Conservation (phyloP, 2,888 invertebrate species). For the Drosophila testacea region DNA sequence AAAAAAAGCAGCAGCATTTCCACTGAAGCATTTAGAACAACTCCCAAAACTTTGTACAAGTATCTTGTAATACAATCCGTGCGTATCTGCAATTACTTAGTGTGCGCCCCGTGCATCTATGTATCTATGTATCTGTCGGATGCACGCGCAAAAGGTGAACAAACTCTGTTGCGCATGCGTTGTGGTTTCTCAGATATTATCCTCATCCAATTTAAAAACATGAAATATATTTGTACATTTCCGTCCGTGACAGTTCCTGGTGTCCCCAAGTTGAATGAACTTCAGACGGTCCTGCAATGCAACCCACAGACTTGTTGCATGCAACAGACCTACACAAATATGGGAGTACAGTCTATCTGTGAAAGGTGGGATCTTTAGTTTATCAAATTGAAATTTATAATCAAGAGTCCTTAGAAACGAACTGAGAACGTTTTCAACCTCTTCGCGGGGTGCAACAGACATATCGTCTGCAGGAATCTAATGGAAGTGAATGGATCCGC, state of each 20-base stretch:
- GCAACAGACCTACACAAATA: constrained; percentile 17
- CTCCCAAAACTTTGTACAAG: constrained; percentile 22
- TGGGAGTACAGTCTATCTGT: constrained; percentile 32
- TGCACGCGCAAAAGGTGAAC: constrained; percentile 64
- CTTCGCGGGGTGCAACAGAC: constrained; percentile 57
- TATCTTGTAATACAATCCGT: constrained; percentile 75
- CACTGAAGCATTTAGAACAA: constrained; percentile 47
- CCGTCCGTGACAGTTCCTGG: constrained; percentile 41
- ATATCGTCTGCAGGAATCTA: constrained; percentile 72
- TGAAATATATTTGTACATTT: constrained; percentile 70
- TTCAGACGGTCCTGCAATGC: constrained; percentile 49
- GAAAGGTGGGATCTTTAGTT: constrained; percentile 13
- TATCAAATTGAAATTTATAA: neutral
- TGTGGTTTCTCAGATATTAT: constrained; percentile 33
- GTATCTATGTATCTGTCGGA: constrained; percentile 35
- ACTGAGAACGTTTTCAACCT: constrained; percentile 2
- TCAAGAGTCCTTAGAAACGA: constrained; percentile 5
- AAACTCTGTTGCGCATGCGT: constrained; percentile 73
- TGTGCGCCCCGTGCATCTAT: constrained; percentile 41
- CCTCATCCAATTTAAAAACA: constrained; percentile 73
- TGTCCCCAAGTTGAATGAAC: constrained; percentile 69
- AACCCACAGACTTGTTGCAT: constrained; percentile 57
- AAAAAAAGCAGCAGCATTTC: constrained; percentile 37
- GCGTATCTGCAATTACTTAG: constrained; percentile 75
- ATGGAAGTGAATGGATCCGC: constrained; percentile 59